These are phyloP conservation scores for Rhagoletis pomonella DNA, from an alignment of 1,140 invertebrate species.

Conservation along the genomic window DNA sequence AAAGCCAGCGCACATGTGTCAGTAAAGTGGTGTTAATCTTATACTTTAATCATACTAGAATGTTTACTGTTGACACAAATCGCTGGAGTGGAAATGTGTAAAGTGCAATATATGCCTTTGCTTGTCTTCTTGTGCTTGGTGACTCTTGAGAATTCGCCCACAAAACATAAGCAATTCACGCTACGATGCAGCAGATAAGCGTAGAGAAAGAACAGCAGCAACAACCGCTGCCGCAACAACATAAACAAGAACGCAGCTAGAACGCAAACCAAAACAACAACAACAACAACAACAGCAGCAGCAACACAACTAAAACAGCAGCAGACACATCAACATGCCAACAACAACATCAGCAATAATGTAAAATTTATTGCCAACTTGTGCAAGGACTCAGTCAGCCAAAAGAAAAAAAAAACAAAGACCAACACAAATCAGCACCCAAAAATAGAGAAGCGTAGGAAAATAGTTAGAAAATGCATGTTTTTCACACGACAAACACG, in stretches of 20 bases:
- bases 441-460: constrained; percentile 21
- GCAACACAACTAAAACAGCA: neutral
- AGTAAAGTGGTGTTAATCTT: constrained; percentile 42
- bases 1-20: neutral
- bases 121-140: neutral
- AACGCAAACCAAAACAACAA: neutral
- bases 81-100: constrained; percentile 45
- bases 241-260: neutral
- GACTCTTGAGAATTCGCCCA: neutral
- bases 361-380: constrained; percentile 52
- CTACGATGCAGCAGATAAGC: constrained; percentile 44
- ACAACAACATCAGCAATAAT: constrained; percentile 32
- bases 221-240: constrained; percentile 9
- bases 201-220: constrained; percentile 39
- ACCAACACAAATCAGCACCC: constrained; percentile 1
- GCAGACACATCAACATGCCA: neutral
- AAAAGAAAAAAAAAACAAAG: neutral
- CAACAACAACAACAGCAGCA: neutral
- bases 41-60: constrained; percentile 41
- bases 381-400: constrained; percentile 18
- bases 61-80: constrained; percentile 48
- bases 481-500: constrained; percentile 50
- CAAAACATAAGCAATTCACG: constrained; percentile 52
- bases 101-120: constrained; percentile 40
- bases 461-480: constrained; percentile 33